Percentiles rank a stretch among this genome's conserved stretches.
Evolutionary conservation across 2,797 vertebrate species (phyloP).

Genomic region (Danio aesculapii): DNA sequence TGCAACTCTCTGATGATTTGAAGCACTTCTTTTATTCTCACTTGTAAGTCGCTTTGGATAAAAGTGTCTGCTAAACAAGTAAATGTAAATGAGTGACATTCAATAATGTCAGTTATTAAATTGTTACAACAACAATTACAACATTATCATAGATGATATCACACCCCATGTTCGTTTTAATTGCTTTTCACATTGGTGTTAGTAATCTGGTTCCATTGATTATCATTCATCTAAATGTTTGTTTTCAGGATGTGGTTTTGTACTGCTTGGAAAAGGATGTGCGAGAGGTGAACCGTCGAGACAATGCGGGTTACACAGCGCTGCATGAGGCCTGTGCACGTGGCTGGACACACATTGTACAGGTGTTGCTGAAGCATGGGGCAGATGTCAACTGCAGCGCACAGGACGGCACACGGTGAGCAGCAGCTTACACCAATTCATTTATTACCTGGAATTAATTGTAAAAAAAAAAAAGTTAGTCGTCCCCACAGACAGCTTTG

Average conservation of each 20-base stretch:
- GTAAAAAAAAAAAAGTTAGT: background rate
- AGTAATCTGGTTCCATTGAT: background rate
- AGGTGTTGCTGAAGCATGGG: conserved; percentile 91
- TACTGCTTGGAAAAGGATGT: conserved; percentile 97
- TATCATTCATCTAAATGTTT: background rate
- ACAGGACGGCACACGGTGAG: conserved; percentile 96
- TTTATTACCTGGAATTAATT: background rate
- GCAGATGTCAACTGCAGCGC: conserved; percentile 98
- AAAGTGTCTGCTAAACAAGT: too few species aligned
- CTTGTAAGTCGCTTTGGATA: too few species aligned
- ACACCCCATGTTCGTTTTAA: background rate
- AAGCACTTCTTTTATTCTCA: too few species aligned
- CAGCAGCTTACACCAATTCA: background rate
- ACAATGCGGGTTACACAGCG: conserved; percentile 97
- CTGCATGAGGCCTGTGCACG: conserved; percentile 95
- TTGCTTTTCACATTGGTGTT: background rate
- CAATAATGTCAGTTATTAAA: too few species aligned
- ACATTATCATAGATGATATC: too few species aligned
- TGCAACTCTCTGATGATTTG: too few species aligned
- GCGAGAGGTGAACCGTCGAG: conserved; percentile 93
- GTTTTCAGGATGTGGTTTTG: conserved; percentile 90
- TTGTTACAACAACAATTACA: too few species aligned
- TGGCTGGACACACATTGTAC: conserved; percentile 94
- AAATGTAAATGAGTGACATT: too few species aligned
- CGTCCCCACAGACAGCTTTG: background rate